Evolutionary conservation across 2,888 invertebrate genomes (phyloP).

Genomic region (Drosophila planitibia): DNA sequence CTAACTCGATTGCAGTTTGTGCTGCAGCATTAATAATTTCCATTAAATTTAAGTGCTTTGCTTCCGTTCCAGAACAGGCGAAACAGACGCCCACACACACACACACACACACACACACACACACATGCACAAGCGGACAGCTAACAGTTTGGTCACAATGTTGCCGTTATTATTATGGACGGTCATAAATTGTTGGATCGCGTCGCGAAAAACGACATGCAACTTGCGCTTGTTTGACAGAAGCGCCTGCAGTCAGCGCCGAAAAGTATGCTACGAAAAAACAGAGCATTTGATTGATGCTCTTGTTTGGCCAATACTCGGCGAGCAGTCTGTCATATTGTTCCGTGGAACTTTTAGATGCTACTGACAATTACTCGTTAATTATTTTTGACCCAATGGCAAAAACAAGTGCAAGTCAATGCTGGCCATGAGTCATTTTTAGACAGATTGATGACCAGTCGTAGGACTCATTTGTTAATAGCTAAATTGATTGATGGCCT

Average conservation of each 20-base stretch:
- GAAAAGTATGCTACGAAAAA: conserved; percentile 53
- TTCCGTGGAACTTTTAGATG: conserved; percentile 30
- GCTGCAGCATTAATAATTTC: conserved; percentile 52
- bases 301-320: conserved; percentile 56
- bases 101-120: background rate
- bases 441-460: conserved; percentile 56
- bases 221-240: conserved; percentile 52
- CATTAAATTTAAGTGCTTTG: conserved; percentile 56
- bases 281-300: conserved; percentile 69
- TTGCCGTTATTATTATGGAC: conserved; percentile 31
- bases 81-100: background rate
- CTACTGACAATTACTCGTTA: conserved; percentile 54
- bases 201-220: conserved; percentile 61
- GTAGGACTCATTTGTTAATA: conserved; percentile 56
- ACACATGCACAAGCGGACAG: background rate
- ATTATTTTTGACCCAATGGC: conserved; percentile 40
- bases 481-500: conserved; percentile 57
- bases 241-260: conserved; percentile 32
- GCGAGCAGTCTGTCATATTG: background rate
- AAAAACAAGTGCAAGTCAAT: conserved; percentile 19
- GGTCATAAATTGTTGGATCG: conserved; percentile 59
- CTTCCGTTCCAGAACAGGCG: conserved; percentile 7
- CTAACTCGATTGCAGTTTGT: conserved; percentile 39
- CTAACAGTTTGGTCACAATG: conserved; percentile 54
- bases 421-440: conserved; percentile 51